phyloP scores from a whole-genome alignment of 2,888 invertebrate species.

The Salticus scenicus region DNA sequence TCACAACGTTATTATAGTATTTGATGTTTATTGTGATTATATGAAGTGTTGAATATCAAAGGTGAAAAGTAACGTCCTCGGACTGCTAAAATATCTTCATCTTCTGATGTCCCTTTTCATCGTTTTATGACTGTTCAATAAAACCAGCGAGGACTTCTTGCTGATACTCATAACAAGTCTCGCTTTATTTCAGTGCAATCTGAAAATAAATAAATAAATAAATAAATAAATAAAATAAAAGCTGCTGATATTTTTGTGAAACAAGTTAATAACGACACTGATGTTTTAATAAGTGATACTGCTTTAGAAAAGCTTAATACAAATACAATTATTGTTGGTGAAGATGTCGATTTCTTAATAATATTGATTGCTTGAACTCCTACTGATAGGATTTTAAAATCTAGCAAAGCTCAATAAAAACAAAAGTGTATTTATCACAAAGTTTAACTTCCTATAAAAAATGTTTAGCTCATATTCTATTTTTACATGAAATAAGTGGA shows the following conservation, averaged over 20 bases:
- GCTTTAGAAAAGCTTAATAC: slow-evolving; percentile 9
- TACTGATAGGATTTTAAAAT: slow-evolving; percentile 2
- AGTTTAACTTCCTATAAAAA: neutral
- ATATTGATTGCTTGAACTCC: slow-evolving; percentile 12
- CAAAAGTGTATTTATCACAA: neutral
- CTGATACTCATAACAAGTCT: slow-evolving; percentile 12
- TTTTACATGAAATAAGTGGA: neutral
- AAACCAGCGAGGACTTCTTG: neutral
- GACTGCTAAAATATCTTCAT: neutral
- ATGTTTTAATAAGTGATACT: slow-evolving; percentile 22
- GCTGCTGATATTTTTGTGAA: neutral
- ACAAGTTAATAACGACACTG: slow-evolving; percentile 9
- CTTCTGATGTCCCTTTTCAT: neutral
- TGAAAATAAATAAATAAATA: no score
- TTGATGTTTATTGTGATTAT: neutral
- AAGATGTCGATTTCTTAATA: neutral
- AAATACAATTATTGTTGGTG: slow-evolving; percentile 10
- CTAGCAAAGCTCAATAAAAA: neutral
- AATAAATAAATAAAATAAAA: no score
- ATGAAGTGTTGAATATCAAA: neutral
- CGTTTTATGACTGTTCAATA: neutral
- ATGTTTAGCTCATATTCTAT: neutral
- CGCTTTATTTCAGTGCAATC: neutral
- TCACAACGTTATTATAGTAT: no score
- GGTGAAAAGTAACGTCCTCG: neutral